A percentile compares a stretch with the other conserved stretches of the same genome.
Conservation (phyloP, 2,888 invertebrate genomes). For the Baronia brevicornis region DNA sequence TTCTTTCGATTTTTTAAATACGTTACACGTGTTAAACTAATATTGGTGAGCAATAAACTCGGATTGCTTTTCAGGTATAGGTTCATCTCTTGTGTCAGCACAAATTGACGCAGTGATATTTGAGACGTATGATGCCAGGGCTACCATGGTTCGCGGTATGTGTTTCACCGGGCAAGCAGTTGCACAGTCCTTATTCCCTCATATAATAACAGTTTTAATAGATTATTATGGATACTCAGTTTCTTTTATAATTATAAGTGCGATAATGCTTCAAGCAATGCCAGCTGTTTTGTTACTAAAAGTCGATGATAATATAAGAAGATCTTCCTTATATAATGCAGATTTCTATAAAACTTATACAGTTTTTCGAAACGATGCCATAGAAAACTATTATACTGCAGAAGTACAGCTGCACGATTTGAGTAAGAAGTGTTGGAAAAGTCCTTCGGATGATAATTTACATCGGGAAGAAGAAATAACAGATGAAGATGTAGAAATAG, state of each 20-base stretch:
- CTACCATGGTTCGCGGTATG: conserved; percentile 50
- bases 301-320: conserved; percentile 38
- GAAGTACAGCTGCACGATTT: conserved; percentile 60
- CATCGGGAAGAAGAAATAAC: conserved; percentile 36
- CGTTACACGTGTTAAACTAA: conserved; percentile 1
- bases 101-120: conserved; percentile 66
- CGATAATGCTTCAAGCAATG: conserved; percentile 57
- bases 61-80: conserved; percentile 50
- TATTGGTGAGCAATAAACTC: neutral
- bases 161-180: conserved; percentile 63
- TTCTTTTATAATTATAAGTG: conserved; percentile 51
- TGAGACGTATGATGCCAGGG: conserved; percentile 61
- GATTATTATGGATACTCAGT: conserved; percentile 51
- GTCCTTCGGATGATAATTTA: conserved; percentile 60
- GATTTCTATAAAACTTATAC: conserved; percentile 57
- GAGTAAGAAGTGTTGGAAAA: conserved; percentile 64
- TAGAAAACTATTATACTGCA: conserved; percentile 40
- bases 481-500: conserved; percentile 34
- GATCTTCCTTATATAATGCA: conserved; percentile 48
- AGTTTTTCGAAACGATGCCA: conserved; percentile 47
- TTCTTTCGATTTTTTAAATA: neutral
- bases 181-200: conserved; percentile 61
- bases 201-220: conserved; percentile 54
- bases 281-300: conserved; percentile 56
- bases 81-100: conserved; percentile 60